Evolutionary conservation across 2,113 vertebrate genomes (phyloP), one percentile per base, ranked within the genome.

Genomic region (Hirundichthys speculiger): DNA sequence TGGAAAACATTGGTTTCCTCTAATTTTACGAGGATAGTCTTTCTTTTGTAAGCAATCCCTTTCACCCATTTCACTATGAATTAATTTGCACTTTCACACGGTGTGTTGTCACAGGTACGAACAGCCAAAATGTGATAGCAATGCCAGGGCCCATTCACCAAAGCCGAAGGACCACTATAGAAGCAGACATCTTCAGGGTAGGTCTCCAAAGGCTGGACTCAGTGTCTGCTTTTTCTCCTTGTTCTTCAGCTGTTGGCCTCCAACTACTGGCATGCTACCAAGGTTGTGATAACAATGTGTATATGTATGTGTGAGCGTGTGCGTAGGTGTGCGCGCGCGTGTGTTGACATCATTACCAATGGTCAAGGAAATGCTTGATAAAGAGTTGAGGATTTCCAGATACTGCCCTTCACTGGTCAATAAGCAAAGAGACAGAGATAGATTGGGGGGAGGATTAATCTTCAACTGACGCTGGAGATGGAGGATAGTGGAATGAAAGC

Each of bases 111-210:
- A 10, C 61, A 99, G 97, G 85, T 98, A 98, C 4, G 96, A 99
- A 51, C 97, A 98, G 85, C 97, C 97, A 2, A 98, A 99, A 69
- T 99, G 97, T 69, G 95, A 99, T 42, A 91, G 91, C 10, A 90
- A 95, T 0, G 97, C 97, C 73, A 91, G 97, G 88, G 97, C 97
- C 15, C 94, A 96, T 73, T 96, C 96, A 13, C 75, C 92, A 20
- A 96, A 94, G 86, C 90, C 95, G 0, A 95, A 95, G 85, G 96
- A 98, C 73, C 89, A 95, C 68, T 98, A 93, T 85, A 92, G 90
- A 86, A 94, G 93, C 83, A 92, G 97, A 62, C 95, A 95, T 79
- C 94, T 98, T 53, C 96, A 97, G 91, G 97, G 97, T 98, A 72
- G 84, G 93, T 87, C 53, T 73, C 42, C 69, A 64, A 62, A 68